Evolutionary conservation across 1,140 invertebrate species (phyloP).

Genomic region (Sesamia nonagrioides): DNA sequence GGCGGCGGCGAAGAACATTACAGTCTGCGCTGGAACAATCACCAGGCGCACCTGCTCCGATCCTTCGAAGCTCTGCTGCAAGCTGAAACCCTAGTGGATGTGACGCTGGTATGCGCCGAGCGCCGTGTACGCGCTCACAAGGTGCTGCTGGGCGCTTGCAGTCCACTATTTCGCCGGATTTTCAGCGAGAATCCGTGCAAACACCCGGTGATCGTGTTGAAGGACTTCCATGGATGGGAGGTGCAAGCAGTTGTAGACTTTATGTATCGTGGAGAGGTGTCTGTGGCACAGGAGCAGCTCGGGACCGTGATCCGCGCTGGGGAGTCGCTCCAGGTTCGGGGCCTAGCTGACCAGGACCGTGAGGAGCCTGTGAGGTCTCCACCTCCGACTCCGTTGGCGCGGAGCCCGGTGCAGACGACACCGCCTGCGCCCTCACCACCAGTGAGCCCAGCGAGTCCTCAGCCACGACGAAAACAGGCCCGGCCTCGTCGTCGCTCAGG

Average conservation of each 20-base stretch:
- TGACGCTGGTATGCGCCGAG: constrained; percentile 95
- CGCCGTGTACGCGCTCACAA: constrained; percentile 95
- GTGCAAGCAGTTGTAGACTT: constrained; percentile 96
- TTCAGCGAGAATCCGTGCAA: constrained; percentile 97
- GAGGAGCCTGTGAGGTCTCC: constrained; percentile 81
- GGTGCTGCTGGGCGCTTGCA: constrained; percentile 96
- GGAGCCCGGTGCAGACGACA: constrained; percentile 88
- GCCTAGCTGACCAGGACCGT: constrained; percentile 91
- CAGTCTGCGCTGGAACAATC: constrained; percentile 97
- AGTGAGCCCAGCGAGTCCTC: constrained; percentile 90
- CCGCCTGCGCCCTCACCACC: constrained; percentile 78
- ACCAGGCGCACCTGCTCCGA: constrained; percentile 94
- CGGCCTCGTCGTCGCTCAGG: constrained; percentile 93
- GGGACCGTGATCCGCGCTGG: constrained; percentile 94
- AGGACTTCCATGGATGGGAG: constrained; percentile 95
- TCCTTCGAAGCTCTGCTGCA: constrained; percentile 95
- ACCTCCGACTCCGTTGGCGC: constrained; percentile 86
- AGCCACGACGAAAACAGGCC: constrained; percentile 93
- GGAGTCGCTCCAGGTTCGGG: constrained; percentile 94
- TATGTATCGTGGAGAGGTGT: constrained; percentile 97
- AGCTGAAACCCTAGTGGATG: constrained; percentile 95
- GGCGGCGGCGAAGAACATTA: constrained; percentile 91
- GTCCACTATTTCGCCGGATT: constrained; percentile 95
- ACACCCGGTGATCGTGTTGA: constrained; percentile 96
- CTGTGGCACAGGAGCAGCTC: constrained; percentile 94